These are phyloP conservation scores for Acromyrmex charruanus DNA, from an alignment of 1,140 invertebrate genomes.

Conservation along the genomic window DNA sequence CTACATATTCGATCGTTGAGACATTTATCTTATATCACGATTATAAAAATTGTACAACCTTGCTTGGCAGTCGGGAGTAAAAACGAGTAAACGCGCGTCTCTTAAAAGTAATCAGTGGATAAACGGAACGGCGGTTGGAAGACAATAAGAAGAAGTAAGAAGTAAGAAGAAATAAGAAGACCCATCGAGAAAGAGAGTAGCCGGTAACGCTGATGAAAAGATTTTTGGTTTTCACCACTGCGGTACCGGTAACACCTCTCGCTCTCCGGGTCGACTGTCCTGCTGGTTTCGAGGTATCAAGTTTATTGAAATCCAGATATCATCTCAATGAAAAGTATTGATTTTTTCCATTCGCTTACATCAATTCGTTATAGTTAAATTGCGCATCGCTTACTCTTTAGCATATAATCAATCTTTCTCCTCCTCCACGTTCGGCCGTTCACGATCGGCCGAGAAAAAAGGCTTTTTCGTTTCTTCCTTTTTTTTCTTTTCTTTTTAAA, in stretches of 20 bases:
- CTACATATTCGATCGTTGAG: no score
- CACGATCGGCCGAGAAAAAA: constrained; percentile 43
- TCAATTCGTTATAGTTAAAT: constrained; percentile 82
- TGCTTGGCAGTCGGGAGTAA: no score
- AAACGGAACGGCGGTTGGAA: constrained; percentile 18
- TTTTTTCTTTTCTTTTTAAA: constrained; percentile 48
- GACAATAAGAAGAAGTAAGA: constrained; percentile 18
- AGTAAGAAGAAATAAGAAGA: constrained; percentile 19
- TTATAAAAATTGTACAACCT: no score
- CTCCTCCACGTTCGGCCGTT: constrained; percentile 45
- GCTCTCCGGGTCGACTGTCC: constrained; percentile 36
- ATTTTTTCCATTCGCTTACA: constrained; percentile 83
- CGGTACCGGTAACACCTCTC: constrained; percentile 17
- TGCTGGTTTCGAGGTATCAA: constrained; percentile 81
- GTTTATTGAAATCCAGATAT: constrained; percentile 85
- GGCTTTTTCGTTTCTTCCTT: constrained; percentile 46
- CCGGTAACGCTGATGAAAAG: not conserved
- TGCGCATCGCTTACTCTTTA: constrained; percentile 81
- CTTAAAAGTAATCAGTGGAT: not conserved
- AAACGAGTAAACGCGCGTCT: not conserved
- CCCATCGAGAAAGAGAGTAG: constrained; percentile 35
- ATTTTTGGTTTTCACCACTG: not conserved
- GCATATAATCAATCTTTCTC: constrained; percentile 72
- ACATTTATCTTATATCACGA: no score
- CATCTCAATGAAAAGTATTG: constrained; percentile 82